A percentile compares a stretch with the other conserved stretches of the same genome.
Conservation (phyloP, 2,113 vertebrate genomes). For the Pteropus alecto region DNA sequence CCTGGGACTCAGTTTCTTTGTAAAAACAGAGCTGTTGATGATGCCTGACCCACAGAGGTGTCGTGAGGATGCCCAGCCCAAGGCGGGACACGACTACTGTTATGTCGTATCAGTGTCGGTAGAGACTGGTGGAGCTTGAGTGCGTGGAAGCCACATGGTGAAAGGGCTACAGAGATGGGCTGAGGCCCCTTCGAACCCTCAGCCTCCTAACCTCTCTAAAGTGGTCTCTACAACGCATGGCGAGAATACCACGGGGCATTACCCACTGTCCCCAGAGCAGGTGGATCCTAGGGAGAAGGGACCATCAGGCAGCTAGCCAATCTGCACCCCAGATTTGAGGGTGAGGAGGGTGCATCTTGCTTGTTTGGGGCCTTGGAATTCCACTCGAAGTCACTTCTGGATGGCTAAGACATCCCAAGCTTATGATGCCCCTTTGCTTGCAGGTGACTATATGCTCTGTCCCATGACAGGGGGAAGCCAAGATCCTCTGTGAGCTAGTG, state of each 20-base stretch:
- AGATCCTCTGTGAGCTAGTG: not conserved
- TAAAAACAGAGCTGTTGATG: not conserved
- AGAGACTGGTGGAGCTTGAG: not conserved
- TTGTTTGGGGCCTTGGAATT: not conserved
- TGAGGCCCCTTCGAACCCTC: not conserved
- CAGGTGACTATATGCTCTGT: not conserved
- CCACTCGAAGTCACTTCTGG: not conserved
- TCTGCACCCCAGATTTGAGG: not conserved
- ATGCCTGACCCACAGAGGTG: not conserved
- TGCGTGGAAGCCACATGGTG: no score
- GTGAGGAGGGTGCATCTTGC: not conserved
- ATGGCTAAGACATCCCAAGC: not conserved
- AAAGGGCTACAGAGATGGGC: not conserved
- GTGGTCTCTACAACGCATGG: not conserved
- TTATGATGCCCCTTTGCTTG: not conserved
- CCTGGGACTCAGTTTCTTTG: not conserved
- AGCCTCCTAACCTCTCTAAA: not conserved
- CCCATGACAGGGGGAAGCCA: not conserved
- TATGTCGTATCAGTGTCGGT: no score
- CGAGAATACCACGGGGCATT: accelerated
- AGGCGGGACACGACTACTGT: no score
- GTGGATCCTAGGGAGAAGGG: not conserved
- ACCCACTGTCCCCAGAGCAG: not conserved
- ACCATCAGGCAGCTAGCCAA: not conserved
- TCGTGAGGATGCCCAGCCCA: not conserved